Evolutionary conservation across 2,888 invertebrate species (phyloP).

Genomic region (Orchesella flavescens): DNA sequence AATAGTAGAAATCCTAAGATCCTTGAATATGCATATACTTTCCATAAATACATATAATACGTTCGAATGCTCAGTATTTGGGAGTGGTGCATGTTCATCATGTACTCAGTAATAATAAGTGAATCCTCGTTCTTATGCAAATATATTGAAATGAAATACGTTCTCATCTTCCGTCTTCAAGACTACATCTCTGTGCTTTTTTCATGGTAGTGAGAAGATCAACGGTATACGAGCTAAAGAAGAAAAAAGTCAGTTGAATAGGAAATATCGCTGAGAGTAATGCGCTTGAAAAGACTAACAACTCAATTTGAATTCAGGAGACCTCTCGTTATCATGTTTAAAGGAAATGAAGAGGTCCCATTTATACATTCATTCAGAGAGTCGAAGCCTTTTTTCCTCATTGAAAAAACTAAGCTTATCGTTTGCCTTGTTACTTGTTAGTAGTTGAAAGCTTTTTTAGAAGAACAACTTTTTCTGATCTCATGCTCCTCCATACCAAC

Average conservation of each 20-base stretch:
- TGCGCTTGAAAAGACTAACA: constrained; percentile 32
- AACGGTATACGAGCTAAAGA: background rate
- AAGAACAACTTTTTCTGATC: constrained; percentile 11
- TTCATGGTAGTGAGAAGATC: background rate
- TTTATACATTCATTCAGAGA: constrained; percentile 44
- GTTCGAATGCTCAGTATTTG: background rate
- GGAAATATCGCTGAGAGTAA: background rate
- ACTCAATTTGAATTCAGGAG: constrained; percentile 57
- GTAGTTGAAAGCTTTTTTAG: constrained; percentile 11
- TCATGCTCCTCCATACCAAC: background rate
- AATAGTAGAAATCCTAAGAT: background rate
- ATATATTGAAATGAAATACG: constrained; percentile 3
- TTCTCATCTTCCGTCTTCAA: background rate
- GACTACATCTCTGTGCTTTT: background rate
- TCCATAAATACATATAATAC: constrained; percentile 1
- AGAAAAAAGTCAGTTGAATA: constrained; percentile 2
- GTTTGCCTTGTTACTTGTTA: constrained; percentile 15
- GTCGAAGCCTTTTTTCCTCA: constrained; percentile 9
- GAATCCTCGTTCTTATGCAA: constrained; percentile 3
- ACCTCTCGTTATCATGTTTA: constrained; percentile 51
- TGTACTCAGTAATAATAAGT: background rate
- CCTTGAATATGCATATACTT: constrained; percentile 4
- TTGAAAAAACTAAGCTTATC: constrained; percentile 24
- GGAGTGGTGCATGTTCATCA: background rate
- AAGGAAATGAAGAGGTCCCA: constrained; percentile 38